Conservation (phyloP, 2,888 invertebrate genomes). For the Leistus spinibarbis region DNA sequence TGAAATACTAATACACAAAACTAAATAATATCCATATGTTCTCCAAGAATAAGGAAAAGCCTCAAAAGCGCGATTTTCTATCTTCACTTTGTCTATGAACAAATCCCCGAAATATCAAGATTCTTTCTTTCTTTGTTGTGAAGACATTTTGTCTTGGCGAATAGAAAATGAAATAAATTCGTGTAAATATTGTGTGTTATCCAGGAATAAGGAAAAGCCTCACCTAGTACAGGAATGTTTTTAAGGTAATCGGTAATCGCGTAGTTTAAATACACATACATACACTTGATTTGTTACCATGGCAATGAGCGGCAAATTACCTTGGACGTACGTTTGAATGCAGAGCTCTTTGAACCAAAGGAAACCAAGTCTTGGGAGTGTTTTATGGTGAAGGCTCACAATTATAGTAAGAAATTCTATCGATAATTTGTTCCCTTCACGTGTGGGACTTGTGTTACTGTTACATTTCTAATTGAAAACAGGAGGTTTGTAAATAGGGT, state of each 20-base stretch:
- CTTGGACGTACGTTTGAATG: conserved; percentile 53
- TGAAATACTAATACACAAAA: too few species aligned
- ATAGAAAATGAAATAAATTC: too few species aligned
- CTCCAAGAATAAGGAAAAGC: too few species aligned
- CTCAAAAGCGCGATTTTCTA: too few species aligned
- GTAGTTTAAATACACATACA: conserved; percentile 49
- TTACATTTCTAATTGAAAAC: conserved; percentile 53
- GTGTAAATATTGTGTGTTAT: conserved; percentile 7
- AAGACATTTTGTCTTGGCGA: too few species aligned
- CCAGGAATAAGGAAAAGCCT: conserved; percentile 54
- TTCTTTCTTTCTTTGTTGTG: too few species aligned
- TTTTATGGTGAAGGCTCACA: conserved; percentile 8
- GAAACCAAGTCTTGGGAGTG: conserved; percentile 45
- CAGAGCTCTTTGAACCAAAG: conserved; percentile 47
- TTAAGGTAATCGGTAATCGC: conserved; percentile 47
- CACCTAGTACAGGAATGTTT: conserved; percentile 55
- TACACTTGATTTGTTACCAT: conserved; percentile 55
- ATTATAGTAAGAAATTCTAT: conserved; percentile 41
- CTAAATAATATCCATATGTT: too few species aligned
- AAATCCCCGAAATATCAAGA: too few species aligned
- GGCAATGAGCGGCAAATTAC: conserved; percentile 54
- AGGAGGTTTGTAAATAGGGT: conserved; percentile 49
- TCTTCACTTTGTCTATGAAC: too few species aligned
- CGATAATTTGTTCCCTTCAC: conserved; percentile 50
- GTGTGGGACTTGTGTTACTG: conserved; percentile 56